Evolutionary conservation across 2,797 vertebrate genomes (phyloP).

Genomic region (Momotus momota): DNA sequence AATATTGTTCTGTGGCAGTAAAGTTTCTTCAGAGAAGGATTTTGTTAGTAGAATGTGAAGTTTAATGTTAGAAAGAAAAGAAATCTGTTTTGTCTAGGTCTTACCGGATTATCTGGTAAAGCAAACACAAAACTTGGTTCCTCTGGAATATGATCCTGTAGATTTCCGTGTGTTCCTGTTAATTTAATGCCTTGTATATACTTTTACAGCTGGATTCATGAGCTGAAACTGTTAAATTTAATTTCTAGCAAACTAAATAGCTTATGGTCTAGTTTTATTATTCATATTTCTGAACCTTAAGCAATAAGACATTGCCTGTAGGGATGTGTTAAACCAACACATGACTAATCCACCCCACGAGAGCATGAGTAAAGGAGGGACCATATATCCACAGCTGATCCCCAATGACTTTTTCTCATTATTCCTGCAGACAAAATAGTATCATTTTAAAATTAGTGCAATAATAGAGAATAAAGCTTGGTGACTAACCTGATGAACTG

Average conservation of each 20-base stretch:
- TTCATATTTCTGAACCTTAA: slow-evolving; percentile 76
- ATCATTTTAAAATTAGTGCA: slow-evolving; percentile 68
- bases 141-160: slow-evolving; percentile 49
- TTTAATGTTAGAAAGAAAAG: background rate
- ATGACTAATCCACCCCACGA: slow-evolving; percentile 47
- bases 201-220: slow-evolving; percentile 72
- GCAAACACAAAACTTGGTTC: slow-evolving; percentile 25
- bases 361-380: slow-evolving; percentile 52
- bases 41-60: background rate
- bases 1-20: background rate
- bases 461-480: slow-evolving; percentile 63
- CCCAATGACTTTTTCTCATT: slow-evolving; percentile 73
- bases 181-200: slow-evolving; percentile 65
- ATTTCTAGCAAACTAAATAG: slow-evolving; percentile 73
- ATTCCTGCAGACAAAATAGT: slow-evolving; percentile 71
- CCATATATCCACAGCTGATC: slow-evolving; percentile 44
- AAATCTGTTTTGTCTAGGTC: slow-evolving; percentile 32
- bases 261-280: slow-evolving; percentile 73
- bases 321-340: slow-evolving; percentile 76
- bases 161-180: slow-evolving; percentile 70
- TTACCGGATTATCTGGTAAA: slow-evolving; percentile 27
- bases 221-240: slow-evolving; percentile 74
- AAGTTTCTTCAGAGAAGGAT: slow-evolving; percentile 8
- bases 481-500: slow-evolving; percentile 62
- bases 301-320: slow-evolving; percentile 74